Conservation (phyloP, 2,888 invertebrate species). For the Polia nebulosa region DNA sequence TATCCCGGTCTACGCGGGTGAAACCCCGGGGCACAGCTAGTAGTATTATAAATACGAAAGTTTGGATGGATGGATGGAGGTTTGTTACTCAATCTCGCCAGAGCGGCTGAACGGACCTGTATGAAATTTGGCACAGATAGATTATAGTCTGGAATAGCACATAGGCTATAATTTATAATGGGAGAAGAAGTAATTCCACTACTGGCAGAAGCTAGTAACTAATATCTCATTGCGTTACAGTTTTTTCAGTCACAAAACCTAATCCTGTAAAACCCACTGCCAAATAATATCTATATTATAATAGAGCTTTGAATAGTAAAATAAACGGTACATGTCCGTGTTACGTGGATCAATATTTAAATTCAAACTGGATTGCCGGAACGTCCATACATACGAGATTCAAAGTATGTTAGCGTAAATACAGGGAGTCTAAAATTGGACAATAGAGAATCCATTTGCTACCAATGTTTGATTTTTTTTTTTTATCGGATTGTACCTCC, state of each 20-base stretch:
- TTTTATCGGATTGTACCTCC: constrained; percentile 41
- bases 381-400: constrained; percentile 61
- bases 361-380: constrained; percentile 71
- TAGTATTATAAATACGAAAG: too few relatives aligned
- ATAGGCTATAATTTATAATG: too few relatives aligned
- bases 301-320: constrained; percentile 60
- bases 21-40: too few relatives aligned
- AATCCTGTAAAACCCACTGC: not conserved
- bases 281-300: constrained; percentile 58
- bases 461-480: constrained; percentile 57
- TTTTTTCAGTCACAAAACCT: not conserved
- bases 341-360: constrained; percentile 71
- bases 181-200: too few relatives aligned
- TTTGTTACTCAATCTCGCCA: too few relatives aligned
- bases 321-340: constrained; percentile 67
- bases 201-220: too few relatives aligned
- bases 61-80: too few relatives aligned
- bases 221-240: not conserved
- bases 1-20: too few relatives aligned
- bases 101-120: too few relatives aligned
- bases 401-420: constrained; percentile 55
- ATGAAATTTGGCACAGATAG: too few relatives aligned
- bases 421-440: constrained; percentile 57
- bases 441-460: constrained; percentile 52
- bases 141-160: too few relatives aligned